These are phyloP conservation scores for Manduca sexta DNA, from an alignment of 1,140 invertebrate genomes.

Conservation along the genomic window DNA sequence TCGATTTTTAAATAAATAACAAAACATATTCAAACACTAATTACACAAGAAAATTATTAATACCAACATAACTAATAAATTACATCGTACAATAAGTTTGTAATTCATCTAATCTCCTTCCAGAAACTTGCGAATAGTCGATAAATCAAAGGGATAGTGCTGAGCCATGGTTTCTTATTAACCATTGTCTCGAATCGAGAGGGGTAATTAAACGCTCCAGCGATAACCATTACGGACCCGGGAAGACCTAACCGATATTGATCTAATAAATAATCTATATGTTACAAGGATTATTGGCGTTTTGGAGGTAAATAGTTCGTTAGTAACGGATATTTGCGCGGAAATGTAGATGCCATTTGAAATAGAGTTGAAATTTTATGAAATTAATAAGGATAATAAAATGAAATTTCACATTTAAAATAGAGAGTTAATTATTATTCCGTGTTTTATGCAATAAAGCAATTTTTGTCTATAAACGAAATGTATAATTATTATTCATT, in stretches of 20 bases:
- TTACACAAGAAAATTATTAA: neutral
- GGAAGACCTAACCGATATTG: constrained; percentile 54
- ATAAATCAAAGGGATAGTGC: constrained; percentile 56
- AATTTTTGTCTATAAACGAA: no score
- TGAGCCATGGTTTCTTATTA: constrained; percentile 59
- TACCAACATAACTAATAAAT: constrained; percentile 10
- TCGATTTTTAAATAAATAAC: neutral
- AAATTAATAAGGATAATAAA: no score
- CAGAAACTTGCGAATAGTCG: constrained; percentile 33
- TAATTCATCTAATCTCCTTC: constrained; percentile 47
- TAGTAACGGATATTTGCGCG: neutral
- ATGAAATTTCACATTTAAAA: no score
- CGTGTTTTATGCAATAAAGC: no score
- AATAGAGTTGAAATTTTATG: neutral
- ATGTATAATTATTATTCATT: no score
- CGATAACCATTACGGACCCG: constrained; percentile 55
- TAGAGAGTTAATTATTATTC: no score
- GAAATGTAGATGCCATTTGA: neutral
- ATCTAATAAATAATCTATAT: constrained; percentile 60
- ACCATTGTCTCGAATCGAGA: constrained; percentile 55
- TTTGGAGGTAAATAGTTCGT: constrained; percentile 30
- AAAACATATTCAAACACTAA: no score
- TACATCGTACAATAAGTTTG: constrained; percentile 23
- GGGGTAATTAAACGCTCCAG: constrained; percentile 52
- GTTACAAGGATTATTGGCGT: constrained; percentile 42